Evolutionary conservation across 35 echinoderm and acorn worm species (phyloP).

Genomic region (Heliocidaris tuberculata): DNA sequence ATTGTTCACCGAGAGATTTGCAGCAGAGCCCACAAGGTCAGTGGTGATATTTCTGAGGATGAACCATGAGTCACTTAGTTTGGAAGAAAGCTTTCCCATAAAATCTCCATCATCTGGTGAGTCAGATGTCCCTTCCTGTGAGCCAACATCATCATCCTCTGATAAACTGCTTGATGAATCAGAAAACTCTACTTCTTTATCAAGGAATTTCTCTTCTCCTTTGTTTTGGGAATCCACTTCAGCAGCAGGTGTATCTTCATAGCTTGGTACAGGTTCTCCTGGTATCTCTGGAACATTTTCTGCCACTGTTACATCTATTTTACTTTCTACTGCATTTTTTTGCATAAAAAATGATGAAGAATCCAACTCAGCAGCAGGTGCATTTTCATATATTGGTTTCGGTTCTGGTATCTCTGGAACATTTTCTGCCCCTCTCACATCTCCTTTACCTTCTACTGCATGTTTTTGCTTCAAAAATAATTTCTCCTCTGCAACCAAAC

Average conservation of each 20-base stretch:
- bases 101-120: neutral
- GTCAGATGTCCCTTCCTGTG: neutral
- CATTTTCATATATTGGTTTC: neutral
- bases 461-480: neutral
- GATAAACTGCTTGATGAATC: neutral
- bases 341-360: neutral
- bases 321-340: neutral
- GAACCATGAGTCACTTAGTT: neutral
- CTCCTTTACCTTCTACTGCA: neutral
- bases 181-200: neutral
- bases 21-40: neutral
- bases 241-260: neutral
- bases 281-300: neutral
- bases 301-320: neutral
- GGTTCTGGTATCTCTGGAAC: neutral
- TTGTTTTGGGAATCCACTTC: neutral
- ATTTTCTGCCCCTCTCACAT: neutral
- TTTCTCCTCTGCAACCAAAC: neutral
- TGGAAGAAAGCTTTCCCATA: constrained; percentile 18
- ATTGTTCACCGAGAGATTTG: constrained; percentile 14
- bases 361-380: neutral
- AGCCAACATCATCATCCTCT: neutral
- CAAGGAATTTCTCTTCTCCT: neutral
- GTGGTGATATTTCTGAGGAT: constrained; percentile 28
- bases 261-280: neutral